Conservation (phyloP, 2,113 vertebrate genomes). For the Poicephalus meyeri region DNA sequence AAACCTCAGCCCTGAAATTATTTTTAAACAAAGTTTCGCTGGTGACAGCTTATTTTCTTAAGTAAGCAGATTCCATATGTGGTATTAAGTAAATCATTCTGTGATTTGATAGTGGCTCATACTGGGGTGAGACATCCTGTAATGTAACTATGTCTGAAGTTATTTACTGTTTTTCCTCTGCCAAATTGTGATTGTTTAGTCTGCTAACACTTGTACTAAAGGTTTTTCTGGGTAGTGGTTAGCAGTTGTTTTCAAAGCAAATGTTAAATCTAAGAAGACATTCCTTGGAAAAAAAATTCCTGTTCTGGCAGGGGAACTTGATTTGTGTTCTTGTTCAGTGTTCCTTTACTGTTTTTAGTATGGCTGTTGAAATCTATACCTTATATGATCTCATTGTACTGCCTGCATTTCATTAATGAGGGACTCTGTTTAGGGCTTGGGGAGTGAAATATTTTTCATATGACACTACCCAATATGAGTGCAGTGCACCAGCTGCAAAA, state of each 20-base stretch:
- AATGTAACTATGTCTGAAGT: constrained; percentile 76
- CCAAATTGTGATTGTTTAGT: constrained; percentile 90
- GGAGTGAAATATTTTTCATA: constrained; percentile 97
- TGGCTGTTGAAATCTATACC: constrained; percentile 96
- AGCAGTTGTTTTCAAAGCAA: constrained; percentile 90
- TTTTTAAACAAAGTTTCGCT: constrained; percentile 64
- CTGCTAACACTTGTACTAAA: constrained; percentile 86
- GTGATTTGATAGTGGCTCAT: constrained; percentile 83
- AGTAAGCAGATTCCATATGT: constrained; percentile 85
- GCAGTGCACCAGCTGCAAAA: constrained; percentile 91
- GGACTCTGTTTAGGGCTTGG: constrained; percentile 84
- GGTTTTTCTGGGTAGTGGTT: constrained; percentile 85
- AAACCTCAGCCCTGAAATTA: constrained; percentile 63
- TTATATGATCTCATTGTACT: constrained; percentile 93
- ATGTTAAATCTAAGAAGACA: constrained; percentile 83
- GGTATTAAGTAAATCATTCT: constrained; percentile 68
- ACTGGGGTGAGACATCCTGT: constrained; percentile 84
- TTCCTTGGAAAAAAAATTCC: constrained; percentile 73
- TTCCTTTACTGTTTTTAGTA: constrained; percentile 86
- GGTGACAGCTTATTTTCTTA: constrained; percentile 80
- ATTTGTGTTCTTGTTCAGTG: constrained; percentile 91
- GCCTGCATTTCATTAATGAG: constrained; percentile 99
- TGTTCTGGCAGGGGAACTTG: constrained; percentile 87
- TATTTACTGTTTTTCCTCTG: constrained; percentile 89
- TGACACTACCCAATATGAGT: constrained; percentile 91